Evolutionary conservation across 2,888 invertebrate genomes (phyloP).

Genomic region (Pollenia griseotomentosa): DNA sequence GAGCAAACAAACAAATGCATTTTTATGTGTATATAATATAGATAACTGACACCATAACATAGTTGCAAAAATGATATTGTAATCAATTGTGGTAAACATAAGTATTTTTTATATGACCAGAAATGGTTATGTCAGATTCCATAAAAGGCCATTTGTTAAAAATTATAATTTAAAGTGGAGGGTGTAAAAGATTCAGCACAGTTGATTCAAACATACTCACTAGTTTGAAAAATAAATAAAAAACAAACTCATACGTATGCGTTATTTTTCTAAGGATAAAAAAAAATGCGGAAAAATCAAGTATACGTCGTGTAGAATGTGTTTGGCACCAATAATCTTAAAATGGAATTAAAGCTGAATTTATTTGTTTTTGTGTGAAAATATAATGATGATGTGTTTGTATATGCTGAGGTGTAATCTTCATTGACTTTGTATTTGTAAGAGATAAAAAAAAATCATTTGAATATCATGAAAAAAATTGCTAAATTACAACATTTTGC

Average conservation of each 20-base stretch:
- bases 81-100: too few relatives aligned
- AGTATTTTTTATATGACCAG: too few relatives aligned
- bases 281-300: slow-evolving; percentile 10
- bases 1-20: too few relatives aligned
- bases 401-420: neutral
- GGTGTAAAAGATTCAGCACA: too few relatives aligned
- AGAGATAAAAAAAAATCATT: neutral
- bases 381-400: neutral
- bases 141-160: too few relatives aligned
- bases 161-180: too few relatives aligned
- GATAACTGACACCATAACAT: too few relatives aligned
- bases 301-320: neutral
- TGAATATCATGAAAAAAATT: neutral
- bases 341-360: slow-evolving; percentile 13
- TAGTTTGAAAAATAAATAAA: too few relatives aligned
- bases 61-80: too few relatives aligned
- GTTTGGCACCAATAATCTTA: slow-evolving; percentile 4
- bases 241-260: neutral
- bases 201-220: too few relatives aligned
- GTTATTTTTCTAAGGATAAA: neutral
- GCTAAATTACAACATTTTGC: slow-evolving; percentile 45
- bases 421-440: neutral
- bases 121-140: too few relatives aligned
- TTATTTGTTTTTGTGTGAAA: neutral
- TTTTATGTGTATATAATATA: too few relatives aligned